Evolutionary conservation across 1,140 invertebrate species (phyloP).

Genomic region (Helicoverpa zea): DNA sequence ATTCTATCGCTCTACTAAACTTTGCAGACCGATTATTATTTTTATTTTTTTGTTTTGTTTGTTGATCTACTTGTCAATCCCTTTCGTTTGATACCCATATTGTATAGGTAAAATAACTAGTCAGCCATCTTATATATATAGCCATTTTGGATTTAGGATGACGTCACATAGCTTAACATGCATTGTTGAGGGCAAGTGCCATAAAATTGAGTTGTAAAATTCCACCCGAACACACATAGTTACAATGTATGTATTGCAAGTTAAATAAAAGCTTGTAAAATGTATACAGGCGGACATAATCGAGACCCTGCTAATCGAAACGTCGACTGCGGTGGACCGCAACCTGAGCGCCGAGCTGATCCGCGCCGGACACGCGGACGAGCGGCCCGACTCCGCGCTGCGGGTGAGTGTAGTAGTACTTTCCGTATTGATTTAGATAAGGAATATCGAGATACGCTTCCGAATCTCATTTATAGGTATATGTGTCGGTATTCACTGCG

Average conservation of each 20-base stretch:
- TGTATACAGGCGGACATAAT: constrained; percentile 62
- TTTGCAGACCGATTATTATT: not conserved
- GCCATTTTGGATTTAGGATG: too few relatives aligned
- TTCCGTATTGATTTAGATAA: not conserved
- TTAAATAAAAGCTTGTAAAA: not conserved
- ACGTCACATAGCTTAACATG: too few relatives aligned
- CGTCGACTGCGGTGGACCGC: constrained; percentile 66
- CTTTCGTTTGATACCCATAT: too few relatives aligned
- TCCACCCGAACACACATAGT: too few relatives aligned
- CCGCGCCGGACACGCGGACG: constrained; percentile 70
- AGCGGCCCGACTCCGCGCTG: constrained; percentile 57
- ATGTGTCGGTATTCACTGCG: not conserved
- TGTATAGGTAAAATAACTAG: too few relatives aligned
- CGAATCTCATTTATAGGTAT: not conserved
- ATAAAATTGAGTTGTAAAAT: too few relatives aligned
- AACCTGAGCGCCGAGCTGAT: constrained; percentile 66
- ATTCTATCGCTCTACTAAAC: not conserved
- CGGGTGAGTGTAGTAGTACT: constrained; percentile 52
- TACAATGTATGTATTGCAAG: too few relatives aligned
- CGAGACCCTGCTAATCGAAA: constrained; percentile 75
- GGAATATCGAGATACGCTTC: not conserved
- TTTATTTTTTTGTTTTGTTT: too few relatives aligned
- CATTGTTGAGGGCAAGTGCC: too few relatives aligned
- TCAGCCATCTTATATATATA: too few relatives aligned
- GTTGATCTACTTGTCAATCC: too few relatives aligned